Base-by-base conservation (phyloP, 2,113 vertebrate genomes). In the Epinephelus lanceolatus region DNA sequence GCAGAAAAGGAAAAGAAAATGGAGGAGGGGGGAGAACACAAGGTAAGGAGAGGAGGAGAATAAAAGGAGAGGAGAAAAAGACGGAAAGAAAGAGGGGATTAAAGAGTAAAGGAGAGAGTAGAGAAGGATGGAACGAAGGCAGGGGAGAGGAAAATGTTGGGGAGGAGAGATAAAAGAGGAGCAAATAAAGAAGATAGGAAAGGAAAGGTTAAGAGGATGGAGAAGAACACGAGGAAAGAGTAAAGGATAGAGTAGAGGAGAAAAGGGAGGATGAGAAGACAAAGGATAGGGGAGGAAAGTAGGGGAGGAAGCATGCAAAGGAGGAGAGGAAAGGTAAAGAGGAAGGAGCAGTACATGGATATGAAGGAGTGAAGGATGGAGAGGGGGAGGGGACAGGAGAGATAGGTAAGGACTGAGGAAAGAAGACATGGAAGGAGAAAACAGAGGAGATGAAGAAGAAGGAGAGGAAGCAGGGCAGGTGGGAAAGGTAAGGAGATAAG, bases 391-490 rank as follows among this genome's bases (percentile, higher is more conserved):
- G 14, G 45, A 33, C 45, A 52, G 52, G 3, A 4, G 12, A 6
- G 11, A 3, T 5, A 68, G 23, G 10, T 3, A 13, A n/a, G 8
- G 25, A 49, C 6, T 55, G 52, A 55, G 14, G 45, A 25, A 61
- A 45, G 52, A 11, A 11, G 12, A 10, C 12, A 18, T 0, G 17
- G 5, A 5, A 59, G 18, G 53, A 65, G 33, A 63, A n/a, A 9
- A 6, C 8, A 59, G 56, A 10, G 18, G n/a, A 23, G 30, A 40
- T 18, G 23, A 51, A 25, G 27, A 11, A 33, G 12, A 49, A 61
- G 15, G 70, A 19, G n/a, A 51, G 60, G 81, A 76, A 30, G 37
- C 19, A 9, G 18, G 53, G 27, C 73, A 86, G 65, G 77, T 77
- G 69, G 52, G 63, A 53, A 45, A 61, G 45, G 71, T 56, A 27